Base-by-base conservation (phyloP, 2,113 vertebrate species). In the Colaptes auratus region DNA sequence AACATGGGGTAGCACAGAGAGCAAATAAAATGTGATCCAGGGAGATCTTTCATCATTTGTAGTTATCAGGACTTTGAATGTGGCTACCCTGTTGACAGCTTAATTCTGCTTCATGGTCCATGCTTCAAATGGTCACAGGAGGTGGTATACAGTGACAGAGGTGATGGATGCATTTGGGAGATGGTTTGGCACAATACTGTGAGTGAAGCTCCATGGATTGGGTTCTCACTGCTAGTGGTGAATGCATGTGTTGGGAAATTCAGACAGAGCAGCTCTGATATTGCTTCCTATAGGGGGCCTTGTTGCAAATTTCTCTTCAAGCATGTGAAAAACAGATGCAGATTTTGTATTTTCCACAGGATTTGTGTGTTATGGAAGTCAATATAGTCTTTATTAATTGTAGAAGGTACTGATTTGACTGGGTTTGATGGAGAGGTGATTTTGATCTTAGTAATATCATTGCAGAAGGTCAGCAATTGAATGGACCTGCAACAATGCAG, bases 251-350 rank as follows among this genome's bases (percentile, higher is more conserved):
- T 70, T 79, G 75, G 53, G 35, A 86, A 58, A 55, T 89, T 88
- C 31, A 81, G 80, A 69, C 79, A 25, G 55, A 59, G 21, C 16
- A 71, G 60, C 75, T 94, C 82, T 82, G 60, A 90, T 53, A 25
- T 52, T 16, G 18, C 92, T 92, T 95, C 80, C 77, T 82, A n/a
- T 27, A 80, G 89, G 88, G 64, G 71, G 46, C 90, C 87, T 92
- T 81, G 56, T 74, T 93, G 66, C 15, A 33, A 63, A 31, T 77
- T 75, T 67, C 55, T 86, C 36, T 82, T 66, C 30, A 75, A 44
- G 66, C 48, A 50, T 1, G 2, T 59, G n/a, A 55, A 79, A 81
- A 55, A 44, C 16, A 82, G 63, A 56, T n/a, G 59, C 39, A 87
- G 55, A 9, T 79, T 88, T 89, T 84, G 48, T 78, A 12, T 93